These are phyloP conservation scores for Oopsacas minuta DNA, from an alignment of 37 sponge, comb jelly and placozoan species.

Conservation along the genomic window DNA sequence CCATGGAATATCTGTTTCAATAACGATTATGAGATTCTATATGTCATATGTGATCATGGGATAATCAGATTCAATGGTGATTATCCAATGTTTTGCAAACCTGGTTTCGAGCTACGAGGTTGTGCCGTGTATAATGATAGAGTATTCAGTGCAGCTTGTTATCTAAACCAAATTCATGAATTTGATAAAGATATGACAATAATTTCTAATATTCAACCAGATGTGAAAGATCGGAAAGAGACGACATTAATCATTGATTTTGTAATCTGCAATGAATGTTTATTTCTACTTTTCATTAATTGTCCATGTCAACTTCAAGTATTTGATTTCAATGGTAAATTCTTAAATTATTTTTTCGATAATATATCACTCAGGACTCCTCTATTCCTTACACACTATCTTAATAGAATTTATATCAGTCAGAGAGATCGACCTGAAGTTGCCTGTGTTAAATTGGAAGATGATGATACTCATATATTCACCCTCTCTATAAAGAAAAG, in stretches of 20 bases:
- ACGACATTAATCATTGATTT: background rate
- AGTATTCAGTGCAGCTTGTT: background rate
- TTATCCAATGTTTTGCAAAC: background rate
- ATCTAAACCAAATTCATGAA: background rate
- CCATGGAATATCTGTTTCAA: background rate
- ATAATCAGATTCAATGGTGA: background rate
- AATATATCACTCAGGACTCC: background rate
- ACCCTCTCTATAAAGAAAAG: background rate
- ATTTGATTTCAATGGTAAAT: background rate
- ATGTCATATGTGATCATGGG: conserved; percentile 4
- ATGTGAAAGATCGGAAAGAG: background rate
- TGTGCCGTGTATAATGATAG: background rate
- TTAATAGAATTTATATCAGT: background rate
- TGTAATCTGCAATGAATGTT: background rate
- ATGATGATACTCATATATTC: background rate
- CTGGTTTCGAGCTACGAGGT: background rate
- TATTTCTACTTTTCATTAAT: background rate
- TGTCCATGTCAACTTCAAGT: background rate
- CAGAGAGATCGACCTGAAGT: background rate
- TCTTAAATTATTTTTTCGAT: background rate
- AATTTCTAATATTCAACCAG: background rate
- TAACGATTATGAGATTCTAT: background rate
- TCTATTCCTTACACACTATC: background rate
- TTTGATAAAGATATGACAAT: background rate
- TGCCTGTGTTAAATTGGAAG: background rate